Evolutionary conservation across 23 tunicate species (phyloP).

Genomic region (Botrylloides violaceus): DNA sequence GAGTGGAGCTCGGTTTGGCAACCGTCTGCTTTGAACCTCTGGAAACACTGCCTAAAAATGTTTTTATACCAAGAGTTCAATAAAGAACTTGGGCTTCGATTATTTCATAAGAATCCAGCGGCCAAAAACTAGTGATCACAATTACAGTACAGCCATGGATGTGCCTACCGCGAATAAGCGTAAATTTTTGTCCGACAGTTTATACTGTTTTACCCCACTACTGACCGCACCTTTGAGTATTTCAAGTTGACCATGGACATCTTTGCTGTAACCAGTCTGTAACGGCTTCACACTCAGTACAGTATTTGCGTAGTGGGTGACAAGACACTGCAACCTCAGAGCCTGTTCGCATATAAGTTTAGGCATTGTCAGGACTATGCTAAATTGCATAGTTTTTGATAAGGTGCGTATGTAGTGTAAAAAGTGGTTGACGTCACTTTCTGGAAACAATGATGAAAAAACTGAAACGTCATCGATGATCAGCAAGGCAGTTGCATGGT

Average conservation of each 20-base stretch:
- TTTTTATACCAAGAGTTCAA: too few species aligned
- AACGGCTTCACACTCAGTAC: slow-evolving; percentile 39
- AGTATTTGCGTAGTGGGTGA: slow-evolving; percentile 4
- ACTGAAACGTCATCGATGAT: slow-evolving; percentile 52
- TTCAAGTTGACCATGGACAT: slow-evolving; percentile 51
- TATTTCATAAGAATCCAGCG: too few species aligned
- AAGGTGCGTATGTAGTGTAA: slow-evolving; percentile 32
- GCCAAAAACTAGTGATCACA: neutral
- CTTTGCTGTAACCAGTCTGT: slow-evolving; percentile 75
- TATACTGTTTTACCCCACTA: slow-evolving; percentile 36
- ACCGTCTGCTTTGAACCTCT: too few species aligned
- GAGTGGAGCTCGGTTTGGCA: too few species aligned
- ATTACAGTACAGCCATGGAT: slow-evolving; percentile 70
- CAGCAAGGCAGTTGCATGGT: neutral
- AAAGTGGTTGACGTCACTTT: slow-evolving; percentile 20
- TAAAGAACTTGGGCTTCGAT: too few species aligned
- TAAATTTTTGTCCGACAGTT: slow-evolving; percentile 48
- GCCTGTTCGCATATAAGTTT: neutral
- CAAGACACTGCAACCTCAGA: neutral
- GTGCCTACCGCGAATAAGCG: slow-evolving; percentile 74
- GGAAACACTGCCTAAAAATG: too few species aligned
- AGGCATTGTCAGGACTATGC: slow-evolving; percentile 34
- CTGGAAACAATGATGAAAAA: slow-evolving; percentile 18
- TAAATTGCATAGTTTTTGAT: neutral
- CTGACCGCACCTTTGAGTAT: slow-evolving; percentile 5